These are phyloP conservation scores for Tragelaphus scriptus DNA, from an alignment of 2,113 vertebrate genomes.

Conservation along the genomic window DNA sequence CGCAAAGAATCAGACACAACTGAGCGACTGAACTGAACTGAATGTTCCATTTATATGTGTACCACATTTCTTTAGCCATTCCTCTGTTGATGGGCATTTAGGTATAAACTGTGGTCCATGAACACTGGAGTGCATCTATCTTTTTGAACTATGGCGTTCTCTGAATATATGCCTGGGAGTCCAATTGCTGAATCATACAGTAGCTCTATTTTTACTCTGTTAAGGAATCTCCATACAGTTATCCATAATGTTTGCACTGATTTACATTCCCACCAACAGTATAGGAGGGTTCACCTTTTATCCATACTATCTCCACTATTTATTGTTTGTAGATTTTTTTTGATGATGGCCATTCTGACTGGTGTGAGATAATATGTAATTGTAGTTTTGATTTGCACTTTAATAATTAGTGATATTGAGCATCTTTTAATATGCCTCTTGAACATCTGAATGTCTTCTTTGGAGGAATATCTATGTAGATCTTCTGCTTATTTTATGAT, in stretches of 20 bases:
- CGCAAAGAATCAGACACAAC: rapidly evolving
- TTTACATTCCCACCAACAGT: neutral
- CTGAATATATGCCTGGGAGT: neutral
- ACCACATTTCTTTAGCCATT: neutral
- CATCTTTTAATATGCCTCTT: neutral
- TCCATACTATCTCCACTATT: neutral
- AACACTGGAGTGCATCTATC: neutral
- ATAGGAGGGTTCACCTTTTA: neutral
- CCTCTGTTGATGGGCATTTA: neutral
- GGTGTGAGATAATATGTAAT: neutral
- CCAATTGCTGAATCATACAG: neutral
- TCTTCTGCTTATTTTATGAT: neutral
- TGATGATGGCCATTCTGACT: neutral
- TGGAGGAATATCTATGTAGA: neutral
- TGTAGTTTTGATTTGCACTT: neutral
- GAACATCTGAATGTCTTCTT: neutral
- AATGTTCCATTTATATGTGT: neutral
- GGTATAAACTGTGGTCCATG: neutral
- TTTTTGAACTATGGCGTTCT: neutral
- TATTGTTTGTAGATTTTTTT: neutral
- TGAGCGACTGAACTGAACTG: too few species aligned
- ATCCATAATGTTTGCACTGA: neutral
- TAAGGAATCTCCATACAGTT: neutral
- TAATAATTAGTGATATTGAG: neutral
- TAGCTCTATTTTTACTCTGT: neutral